Percentiles rank a stretch among this genome's conserved stretches.
These are phyloP conservation scores for Heliconius eleuchia DNA, from an alignment of 1,140 invertebrate genomes.

Conservation along the genomic window DNA sequence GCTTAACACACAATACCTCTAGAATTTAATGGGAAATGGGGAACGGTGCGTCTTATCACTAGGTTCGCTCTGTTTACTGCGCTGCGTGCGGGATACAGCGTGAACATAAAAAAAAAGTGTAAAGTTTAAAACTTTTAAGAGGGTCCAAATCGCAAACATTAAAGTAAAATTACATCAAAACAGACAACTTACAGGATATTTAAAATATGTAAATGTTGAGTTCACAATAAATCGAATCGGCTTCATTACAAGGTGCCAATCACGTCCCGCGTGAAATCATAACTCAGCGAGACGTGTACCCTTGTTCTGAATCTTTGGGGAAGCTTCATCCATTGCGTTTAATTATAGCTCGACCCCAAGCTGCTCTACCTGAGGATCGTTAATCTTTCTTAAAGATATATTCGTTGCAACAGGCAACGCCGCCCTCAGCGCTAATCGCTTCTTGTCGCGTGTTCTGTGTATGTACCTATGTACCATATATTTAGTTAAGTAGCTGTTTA, in stretches of 20 bases:
- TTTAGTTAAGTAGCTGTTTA: not conserved
- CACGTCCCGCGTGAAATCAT: slow-evolving; percentile 73
- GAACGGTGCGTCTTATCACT: too few relatives aligned
- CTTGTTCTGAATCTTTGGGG: slow-evolving; percentile 68
- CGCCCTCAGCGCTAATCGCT: slow-evolving; percentile 65
- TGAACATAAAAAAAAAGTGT: too few relatives aligned
- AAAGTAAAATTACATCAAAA: slow-evolving; percentile 14
- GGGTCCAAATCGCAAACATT: not conserved
- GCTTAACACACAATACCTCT: too few relatives aligned
- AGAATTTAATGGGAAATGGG: too few relatives aligned
- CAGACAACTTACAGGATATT: not conserved
- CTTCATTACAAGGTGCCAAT: slow-evolving; percentile 71
- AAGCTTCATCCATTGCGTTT: slow-evolving; percentile 76
- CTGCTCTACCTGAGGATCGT: slow-evolving; percentile 73
- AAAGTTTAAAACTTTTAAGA: not conserved
- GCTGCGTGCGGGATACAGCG: too few relatives aligned
- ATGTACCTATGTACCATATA: slow-evolving; percentile 37
- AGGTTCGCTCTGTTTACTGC: too few relatives aligned
- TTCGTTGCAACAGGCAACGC: slow-evolving; percentile 58
- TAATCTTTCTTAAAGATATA: slow-evolving; percentile 80
- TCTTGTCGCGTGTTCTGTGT: slow-evolving; percentile 51
- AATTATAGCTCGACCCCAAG: slow-evolving; percentile 74
- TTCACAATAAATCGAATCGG: slow-evolving; percentile 42
- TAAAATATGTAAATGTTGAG: slow-evolving; percentile 2
- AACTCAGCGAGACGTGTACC: slow-evolving; percentile 74